Conservation (phyloP, 2,113 vertebrate genomes). For the Anguilla japonica region DNA sequence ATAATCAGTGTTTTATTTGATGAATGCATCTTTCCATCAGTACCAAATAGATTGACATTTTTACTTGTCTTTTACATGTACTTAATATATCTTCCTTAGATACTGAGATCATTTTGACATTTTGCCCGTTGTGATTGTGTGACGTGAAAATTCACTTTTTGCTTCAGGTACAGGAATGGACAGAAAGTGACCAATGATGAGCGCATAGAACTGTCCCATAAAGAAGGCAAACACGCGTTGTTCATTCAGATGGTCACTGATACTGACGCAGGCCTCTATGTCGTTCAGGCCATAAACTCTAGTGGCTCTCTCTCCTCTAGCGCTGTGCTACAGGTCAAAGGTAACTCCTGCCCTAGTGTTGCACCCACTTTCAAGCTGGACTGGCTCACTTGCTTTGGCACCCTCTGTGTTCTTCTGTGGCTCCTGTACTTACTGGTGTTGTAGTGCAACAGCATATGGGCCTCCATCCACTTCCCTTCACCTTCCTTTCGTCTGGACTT, state of each 20-base stretch:
- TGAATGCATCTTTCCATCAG: neutral
- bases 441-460: conserved; percentile 26
- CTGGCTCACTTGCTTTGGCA: conserved; percentile 74
- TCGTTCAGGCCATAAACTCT: conserved; percentile 66
- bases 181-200: conserved; percentile 76
- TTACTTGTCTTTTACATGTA: neutral
- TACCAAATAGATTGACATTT: neutral
- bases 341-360: conserved; percentile 69
- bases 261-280: conserved; percentile 76
- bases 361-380: conserved; percentile 62
- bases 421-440: conserved; percentile 73
- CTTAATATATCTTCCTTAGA: neutral
- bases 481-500: neutral
- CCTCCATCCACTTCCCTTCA: no score
- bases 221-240: conserved; percentile 76
- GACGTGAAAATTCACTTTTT: conserved; percentile 79
- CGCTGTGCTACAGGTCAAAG: conserved; percentile 72
- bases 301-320: conserved; percentile 71
- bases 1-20: neutral
- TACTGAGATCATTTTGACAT: neutral
- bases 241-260: conserved; percentile 75
- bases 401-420: conserved; percentile 79
- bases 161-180: conserved; percentile 85
- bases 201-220: conserved; percentile 74
- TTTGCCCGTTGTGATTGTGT: conserved; percentile 51